These are phyloP conservation scores for Gouania willdenowi DNA, from an alignment of 2,797 vertebrate genomes.

Conservation along the genomic window DNA sequence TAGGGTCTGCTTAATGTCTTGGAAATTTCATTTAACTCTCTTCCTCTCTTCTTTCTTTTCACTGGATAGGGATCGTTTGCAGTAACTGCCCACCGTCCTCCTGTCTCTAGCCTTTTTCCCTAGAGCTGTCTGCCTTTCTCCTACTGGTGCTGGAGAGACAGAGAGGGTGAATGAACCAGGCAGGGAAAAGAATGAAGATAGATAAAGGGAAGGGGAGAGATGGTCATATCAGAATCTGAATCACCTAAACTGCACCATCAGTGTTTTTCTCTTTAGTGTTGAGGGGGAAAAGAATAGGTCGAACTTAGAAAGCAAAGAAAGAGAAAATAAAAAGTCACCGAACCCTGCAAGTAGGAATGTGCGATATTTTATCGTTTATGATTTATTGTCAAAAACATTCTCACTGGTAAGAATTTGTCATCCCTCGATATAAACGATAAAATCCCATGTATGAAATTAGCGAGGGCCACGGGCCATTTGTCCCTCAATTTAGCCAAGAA, in stretches of 20 bases:
- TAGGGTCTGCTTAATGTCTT: constrained; percentile 63
- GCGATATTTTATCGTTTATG: no score
- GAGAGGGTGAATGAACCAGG: constrained; percentile 29
- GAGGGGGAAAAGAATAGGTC: no score
- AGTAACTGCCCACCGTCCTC: constrained; percentile 6
- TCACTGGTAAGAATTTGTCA: no score
- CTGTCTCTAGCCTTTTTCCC: not conserved
- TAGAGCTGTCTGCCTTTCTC: constrained; percentile 23
- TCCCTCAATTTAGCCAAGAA: no score
- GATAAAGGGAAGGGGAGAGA: constrained; percentile 17
- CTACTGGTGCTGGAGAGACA: constrained; percentile 18
- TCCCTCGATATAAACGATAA: no score
- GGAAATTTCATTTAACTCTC: constrained; percentile 66
- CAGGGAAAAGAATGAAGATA: constrained; percentile 12
- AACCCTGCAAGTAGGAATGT: no score
- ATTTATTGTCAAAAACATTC: no score
- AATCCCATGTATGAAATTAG: no score
- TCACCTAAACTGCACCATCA: constrained; percentile 14
- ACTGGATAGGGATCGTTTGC: constrained; percentile 46
- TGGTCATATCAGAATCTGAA: constrained; percentile 25
- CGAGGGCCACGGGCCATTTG: no score
- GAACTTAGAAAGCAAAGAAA: no score
- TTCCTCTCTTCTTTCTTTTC: constrained; percentile 31
- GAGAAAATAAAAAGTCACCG: not conserved
- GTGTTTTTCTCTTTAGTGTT: constrained; percentile 2